Evolutionary conservation across 2,888 invertebrate genomes (phyloP), one percentile per base, ranked within the genome.

Genomic region (Polylopha cassiicola): DNA sequence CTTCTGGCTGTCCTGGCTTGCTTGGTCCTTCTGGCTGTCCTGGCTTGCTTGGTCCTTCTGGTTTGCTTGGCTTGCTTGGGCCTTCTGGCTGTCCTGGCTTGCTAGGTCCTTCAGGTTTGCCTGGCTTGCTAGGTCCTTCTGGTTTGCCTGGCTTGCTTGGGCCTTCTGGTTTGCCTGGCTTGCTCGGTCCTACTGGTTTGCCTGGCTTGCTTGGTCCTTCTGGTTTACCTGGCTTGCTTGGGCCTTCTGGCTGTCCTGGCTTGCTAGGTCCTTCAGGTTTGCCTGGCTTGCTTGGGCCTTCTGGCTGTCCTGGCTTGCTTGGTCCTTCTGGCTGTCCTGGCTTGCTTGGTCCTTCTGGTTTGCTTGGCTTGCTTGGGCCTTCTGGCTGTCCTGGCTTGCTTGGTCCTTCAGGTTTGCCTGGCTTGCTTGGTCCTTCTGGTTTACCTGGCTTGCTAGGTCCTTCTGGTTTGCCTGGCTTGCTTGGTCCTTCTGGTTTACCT

Each of bases 41-140:
- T 27, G 52, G 54, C 0, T 14, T 15, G 6, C 45, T 50, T 14
- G 61, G 55, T 4, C 36, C 23, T 7, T 46, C 47, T 43, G 46
- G 36, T 10, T 8, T 5, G 18, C 31, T 13, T 28, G 30, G 8
- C 21, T n/a, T 33, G 6, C 18, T 26, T 15, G 20, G 30, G 4
- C 3, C 5, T 7, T 11, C 34, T 27, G 39, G 33, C 13, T 31
- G 21, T 3, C n/a, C 22, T 22, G 27, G 27, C 6, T 8, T 1
- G 1, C 4, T 9, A 9, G 28, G 28, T 10, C 17, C 16, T 2
- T 3, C 7, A 7, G 28, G 17, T 3, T 16, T 4, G 1, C 14
- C 14, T 21, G 30, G 30, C 4, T 11, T 21, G 30, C 1, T 11
- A 2, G 29, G 29, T 4, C 13, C n/a, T 11, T 3, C 13, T 20